A percentile compares a stretch with the other conserved stretches of the same genome.
phyloP scores from a whole-genome alignment of 2,113 vertebrate species.

The Eudorcas thomsonii region DNA sequence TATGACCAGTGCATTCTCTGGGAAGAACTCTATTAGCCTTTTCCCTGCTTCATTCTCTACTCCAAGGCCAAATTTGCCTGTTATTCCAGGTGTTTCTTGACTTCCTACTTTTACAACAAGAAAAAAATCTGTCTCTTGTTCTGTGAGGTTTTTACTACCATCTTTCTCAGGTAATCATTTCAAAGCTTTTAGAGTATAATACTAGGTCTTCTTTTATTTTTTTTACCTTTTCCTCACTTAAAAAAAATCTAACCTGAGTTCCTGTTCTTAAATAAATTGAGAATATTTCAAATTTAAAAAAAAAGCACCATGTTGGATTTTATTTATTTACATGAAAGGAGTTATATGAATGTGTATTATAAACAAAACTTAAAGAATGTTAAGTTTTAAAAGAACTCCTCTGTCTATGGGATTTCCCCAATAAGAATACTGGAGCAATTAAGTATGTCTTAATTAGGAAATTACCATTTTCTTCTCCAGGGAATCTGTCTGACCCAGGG shows the following conservation, averaged over 20 bases:
- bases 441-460: not conserved
- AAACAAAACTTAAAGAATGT: not conserved
- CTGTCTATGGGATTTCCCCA: not conserved
- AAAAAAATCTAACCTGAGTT: not conserved
- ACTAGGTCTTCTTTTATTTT: not conserved
- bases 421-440: not conserved
- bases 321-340: conserved; percentile 9
- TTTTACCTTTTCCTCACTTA: not conserved
- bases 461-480: not conserved
- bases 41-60: too few relatives aligned
- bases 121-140: not conserved
- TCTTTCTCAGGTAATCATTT: not conserved
- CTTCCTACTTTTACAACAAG: not conserved
- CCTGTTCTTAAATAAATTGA: conserved; percentile 42
- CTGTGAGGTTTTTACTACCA: not conserved
- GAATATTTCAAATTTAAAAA: not conserved
- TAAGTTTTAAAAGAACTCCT: not conserved
- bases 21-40: too few relatives aligned
- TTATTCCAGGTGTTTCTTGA: too few relatives aligned
- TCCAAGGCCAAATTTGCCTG: too few relatives aligned
- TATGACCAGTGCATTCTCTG: too few relatives aligned
- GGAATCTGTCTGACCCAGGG: not conserved
- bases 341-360: not conserved
- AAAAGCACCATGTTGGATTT: conserved; percentile 11
- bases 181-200: not conserved